These are phyloP conservation scores for Torymus tubicola DNA, from an alignment of 2,888 invertebrate genomes.

Conservation along the genomic window DNA sequence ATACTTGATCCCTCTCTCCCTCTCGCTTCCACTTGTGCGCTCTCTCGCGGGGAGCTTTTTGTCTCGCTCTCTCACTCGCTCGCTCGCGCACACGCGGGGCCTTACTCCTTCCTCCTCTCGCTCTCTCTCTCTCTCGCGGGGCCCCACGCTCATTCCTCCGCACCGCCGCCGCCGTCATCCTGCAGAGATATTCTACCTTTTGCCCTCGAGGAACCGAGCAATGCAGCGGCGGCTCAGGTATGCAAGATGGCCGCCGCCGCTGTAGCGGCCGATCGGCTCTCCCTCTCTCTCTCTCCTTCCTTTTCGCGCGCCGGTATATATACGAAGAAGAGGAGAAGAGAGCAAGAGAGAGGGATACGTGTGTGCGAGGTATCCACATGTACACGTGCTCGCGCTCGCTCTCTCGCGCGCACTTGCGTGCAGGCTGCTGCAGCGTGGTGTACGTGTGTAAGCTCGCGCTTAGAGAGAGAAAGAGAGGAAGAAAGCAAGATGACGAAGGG, in stretches of 20 bases:
- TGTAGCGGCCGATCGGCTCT: slow-evolving; percentile 35
- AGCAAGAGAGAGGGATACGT: slow-evolving; percentile 35
- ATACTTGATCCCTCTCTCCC: neutral
- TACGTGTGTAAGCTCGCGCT: slow-evolving; percentile 47
- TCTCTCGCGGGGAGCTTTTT: slow-evolving; percentile 35
- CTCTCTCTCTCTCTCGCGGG: slow-evolving; percentile 33
- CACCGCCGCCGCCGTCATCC: slow-evolving; percentile 59
- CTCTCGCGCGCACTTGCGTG: neutral
- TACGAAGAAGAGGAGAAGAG: slow-evolving; percentile 32
- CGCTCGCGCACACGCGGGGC: slow-evolving; percentile 9
- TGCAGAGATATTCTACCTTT: slow-evolving; percentile 76
- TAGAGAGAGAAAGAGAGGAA: slow-evolving; percentile 47
- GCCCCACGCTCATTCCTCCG: slow-evolving; percentile 66
- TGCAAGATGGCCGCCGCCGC: slow-evolving; percentile 77
- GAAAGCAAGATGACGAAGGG: slow-evolving; percentile 52
- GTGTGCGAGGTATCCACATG: neutral
- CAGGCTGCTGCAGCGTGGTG: neutral
- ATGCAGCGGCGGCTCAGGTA: slow-evolving; percentile 76
- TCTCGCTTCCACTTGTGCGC: slow-evolving; percentile 29
- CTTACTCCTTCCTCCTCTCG: slow-evolving; percentile 47
- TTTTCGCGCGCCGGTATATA: slow-evolving; percentile 21
- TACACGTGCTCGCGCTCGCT: slow-evolving; percentile 4
- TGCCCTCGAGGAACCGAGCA: slow-evolving; percentile 76
- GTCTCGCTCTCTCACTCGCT: slow-evolving; percentile 39
- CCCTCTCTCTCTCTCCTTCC: slow-evolving; percentile 22